phyloP scores from a whole-genome alignment of 2,797 vertebrate species.

The Sylvilagus floridanus region DNA sequence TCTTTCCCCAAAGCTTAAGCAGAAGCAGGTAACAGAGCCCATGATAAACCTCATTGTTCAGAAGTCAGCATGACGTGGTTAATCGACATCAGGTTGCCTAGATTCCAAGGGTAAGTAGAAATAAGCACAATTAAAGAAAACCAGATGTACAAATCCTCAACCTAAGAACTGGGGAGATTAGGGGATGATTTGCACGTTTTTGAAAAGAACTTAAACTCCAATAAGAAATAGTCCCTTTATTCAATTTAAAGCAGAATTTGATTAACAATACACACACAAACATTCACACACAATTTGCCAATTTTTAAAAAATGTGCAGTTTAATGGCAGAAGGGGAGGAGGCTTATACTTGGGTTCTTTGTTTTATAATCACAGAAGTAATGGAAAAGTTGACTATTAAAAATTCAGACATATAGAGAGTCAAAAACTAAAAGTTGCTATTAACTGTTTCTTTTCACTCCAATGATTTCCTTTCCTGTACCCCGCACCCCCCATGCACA shows the following conservation, averaged over 20 bases:
- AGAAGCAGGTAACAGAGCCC: conserved; percentile 19
- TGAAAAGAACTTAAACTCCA: not conserved
- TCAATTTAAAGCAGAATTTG: conserved; percentile 44
- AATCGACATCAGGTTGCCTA: conserved; percentile 11
- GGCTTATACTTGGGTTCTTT: not conserved
- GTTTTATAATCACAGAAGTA: not conserved
- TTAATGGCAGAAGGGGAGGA: not conserved
- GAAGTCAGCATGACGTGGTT: not conserved
- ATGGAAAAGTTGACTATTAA: conserved; percentile 20
- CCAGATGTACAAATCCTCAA: conserved; percentile 37
- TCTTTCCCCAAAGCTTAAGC: conserved; percentile 28
- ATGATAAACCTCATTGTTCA: not conserved
- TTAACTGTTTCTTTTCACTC: not conserved
- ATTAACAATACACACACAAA: not conserved
- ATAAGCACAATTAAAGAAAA: conserved; percentile 57
- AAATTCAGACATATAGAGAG: not conserved
- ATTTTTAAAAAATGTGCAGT: not conserved
- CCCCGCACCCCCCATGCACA: not conserved
- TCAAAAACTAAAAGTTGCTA: not conserved
- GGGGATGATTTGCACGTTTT: not conserved
- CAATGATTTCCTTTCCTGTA: not conserved
- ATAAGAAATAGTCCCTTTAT: not conserved
- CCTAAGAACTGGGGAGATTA: not conserved
- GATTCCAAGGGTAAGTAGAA: conserved; percentile 43
- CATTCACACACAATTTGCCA: not conserved